Evolutionary conservation across 2,113 vertebrate species (phyloP), one percentile per base, ranked within the genome.

Genomic region (Columba livia): DNA sequence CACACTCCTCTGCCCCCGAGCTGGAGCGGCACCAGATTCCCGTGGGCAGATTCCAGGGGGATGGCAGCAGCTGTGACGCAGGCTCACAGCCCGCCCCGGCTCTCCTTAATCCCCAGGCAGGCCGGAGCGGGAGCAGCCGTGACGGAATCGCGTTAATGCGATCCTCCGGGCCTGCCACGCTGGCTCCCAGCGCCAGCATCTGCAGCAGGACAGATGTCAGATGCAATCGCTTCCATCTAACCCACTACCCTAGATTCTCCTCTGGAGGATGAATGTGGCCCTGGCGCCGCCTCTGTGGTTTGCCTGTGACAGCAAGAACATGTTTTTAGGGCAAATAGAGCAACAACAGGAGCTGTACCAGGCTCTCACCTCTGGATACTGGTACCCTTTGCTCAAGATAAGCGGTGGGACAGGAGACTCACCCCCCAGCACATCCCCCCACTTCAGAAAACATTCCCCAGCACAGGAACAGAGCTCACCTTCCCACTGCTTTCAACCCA

Each of bases 231-330:
- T 97, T 94, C 89, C 71, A 89, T 53, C 90, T 96, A 96, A 96
- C 93, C 91, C 95, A 93, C 94, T 96, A 94, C 85, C 95, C 96
- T 80, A 94, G 92, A 94, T 96, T 95, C 90, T 74, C 12, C 79
- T 78, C 38, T 0, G 0, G 51, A 88, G 75, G 62, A 90, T 5
- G 50, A 86, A 42, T 0, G 0, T 1, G 6, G 93, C 81, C 58
- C 67, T 44, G 60, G 91, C 71, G n/a, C 79, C 10, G 5, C 92
- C 85, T 66, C 81, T 0, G 0, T 6, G 2, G 6, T 17, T 67
- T 0, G 10, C 34, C 58, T 42, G 54, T 29, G 38, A 89, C 4
- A 3, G 56, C 0, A 0, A 83, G 89, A 40, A 61, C 15, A 10
- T 6, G 47, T 6, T 90, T 75, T 54, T 34, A 81, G 56, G 60